Evolutionary conservation across 2,888 invertebrate species (phyloP), one percentile per base, ranked within the genome.

Genomic region (Melipona bicolor): DNA sequence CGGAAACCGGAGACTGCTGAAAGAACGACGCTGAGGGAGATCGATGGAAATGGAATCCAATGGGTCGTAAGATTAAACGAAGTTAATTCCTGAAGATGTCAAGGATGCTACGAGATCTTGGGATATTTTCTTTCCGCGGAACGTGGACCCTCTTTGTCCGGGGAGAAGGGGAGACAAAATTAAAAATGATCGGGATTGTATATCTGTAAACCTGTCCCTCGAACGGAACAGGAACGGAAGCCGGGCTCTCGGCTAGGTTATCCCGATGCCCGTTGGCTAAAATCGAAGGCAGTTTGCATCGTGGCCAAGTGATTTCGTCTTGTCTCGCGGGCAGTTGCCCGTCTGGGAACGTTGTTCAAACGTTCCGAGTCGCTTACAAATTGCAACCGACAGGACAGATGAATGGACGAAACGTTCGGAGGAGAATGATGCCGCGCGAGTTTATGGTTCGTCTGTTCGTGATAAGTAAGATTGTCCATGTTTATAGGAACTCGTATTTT

Each of bases 261-360:
- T 77, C 77, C 65, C 65, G 62, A 76, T 69, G 79, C 62, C 81
- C 64, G 27, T 67, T 61, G 79, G 84, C 61, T 71, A 86, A 80
- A 89, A 87, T 86, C 86, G 89, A 89, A 89, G 89, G 84, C 78
- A 71, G 69, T 75, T 79, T 64, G 75, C 24, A 15, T 43, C 61
- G 64, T 21, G 68, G 79, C 64, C 69, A 61, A 54, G 71, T 77
- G 85, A 80, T 77, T 75, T 68, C 76, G 70, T 82, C 64, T 72
- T 67, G 77, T 77, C 68, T 68, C 75, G 62, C 54, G 81, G 64
- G 52, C 62, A 56, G 65, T 52, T 4, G 54, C 50, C 50, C 79
- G 75, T 75, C 65, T 79, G 64, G 78, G 27, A 74, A 70, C 83
- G 56, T 88, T 82, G 79, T 81, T 89, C 87, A 70, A 86, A 88